Conservation (phyloP, 2,113 vertebrate genomes). For the Candoia aspera region DNA sequence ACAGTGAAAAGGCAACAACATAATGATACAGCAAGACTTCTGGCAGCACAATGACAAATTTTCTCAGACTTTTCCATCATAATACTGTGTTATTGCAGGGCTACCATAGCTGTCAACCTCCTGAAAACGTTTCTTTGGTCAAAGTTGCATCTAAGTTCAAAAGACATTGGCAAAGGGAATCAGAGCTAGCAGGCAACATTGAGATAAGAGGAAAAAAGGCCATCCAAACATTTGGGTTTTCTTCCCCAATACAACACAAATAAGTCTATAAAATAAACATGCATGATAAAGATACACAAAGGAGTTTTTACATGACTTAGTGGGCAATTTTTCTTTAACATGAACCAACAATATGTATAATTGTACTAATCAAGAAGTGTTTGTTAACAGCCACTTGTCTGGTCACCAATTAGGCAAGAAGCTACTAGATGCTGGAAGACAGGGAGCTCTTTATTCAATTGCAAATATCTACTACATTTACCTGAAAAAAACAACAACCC, state of each 20-base stretch:
- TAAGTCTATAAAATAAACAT: not conserved
- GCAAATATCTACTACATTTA: not conserved
- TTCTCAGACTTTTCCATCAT: slow-evolving; percentile 9
- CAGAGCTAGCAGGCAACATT: not conserved
- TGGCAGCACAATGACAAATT: slow-evolving; percentile 17
- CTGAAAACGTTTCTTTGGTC: slow-evolving; percentile 13
- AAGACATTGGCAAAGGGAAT: slow-evolving; percentile 17
- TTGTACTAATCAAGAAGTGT: not conserved
- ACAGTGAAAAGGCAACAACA: slow-evolving; percentile 30
- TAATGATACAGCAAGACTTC: not conserved
- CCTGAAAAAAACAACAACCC: not conserved
- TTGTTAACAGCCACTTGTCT: not conserved
- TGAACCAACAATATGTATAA: slow-evolving; percentile 19
- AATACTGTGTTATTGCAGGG: not conserved
- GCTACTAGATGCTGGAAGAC: not conserved
- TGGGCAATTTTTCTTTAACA: slow-evolving; percentile 16
- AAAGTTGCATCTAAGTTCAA: slow-evolving; percentile 35
- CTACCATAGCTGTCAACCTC: slow-evolving; percentile 19
- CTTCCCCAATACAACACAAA: not conserved
- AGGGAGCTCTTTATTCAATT: not conserved
- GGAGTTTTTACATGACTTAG: not conserved
- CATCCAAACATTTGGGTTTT: not conserved
- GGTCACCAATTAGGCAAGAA: not conserved
- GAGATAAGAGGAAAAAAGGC: not conserved
- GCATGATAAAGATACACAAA: slow-evolving; percentile 11